Evolutionary conservation across 2,797 vertebrate species (phyloP).

Genomic region (Amblyopsis hoosieri): DNA sequence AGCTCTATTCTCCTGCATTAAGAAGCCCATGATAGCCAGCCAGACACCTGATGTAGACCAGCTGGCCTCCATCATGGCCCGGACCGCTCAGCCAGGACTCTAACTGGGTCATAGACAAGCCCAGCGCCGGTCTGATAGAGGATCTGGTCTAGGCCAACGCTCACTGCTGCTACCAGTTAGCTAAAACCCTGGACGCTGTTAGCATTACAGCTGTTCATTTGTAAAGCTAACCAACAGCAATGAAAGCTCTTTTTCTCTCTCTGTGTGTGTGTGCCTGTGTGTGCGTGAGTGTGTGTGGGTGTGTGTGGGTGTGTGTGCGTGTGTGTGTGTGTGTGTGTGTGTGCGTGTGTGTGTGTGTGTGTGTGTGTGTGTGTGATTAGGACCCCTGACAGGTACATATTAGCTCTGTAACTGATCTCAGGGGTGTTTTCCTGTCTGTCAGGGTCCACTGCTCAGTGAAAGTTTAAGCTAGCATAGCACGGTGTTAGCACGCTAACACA

Average conservation of each 20-base stretch:
- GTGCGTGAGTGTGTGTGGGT: conserved; percentile 18
- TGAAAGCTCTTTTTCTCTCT: conserved; percentile 39
- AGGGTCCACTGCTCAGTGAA: conserved; percentile 56
- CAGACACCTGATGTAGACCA: conserved; percentile 31
- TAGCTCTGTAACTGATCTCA: conserved; percentile 77
- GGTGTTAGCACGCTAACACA: conserved; percentile 8
- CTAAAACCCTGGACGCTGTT: conserved; percentile 25
- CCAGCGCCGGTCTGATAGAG: conserved; percentile 15
- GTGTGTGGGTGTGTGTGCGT: conserved; percentile 19
- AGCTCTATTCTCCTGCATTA: conserved; percentile 22
- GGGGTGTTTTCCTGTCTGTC: conserved; percentile 73
- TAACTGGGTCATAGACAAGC: conserved; percentile 32
- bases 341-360: conserved; percentile 10
- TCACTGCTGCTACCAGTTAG: conserved; percentile 41
- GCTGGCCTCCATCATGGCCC: conserved; percentile 29
- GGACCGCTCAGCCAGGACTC: conserved; percentile 13
- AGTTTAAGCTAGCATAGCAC: conserved; percentile 41
- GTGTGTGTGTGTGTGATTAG: conserved; percentile 45
- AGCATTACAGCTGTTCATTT: conserved; percentile 47
- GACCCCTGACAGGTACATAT: conserved; percentile 72
- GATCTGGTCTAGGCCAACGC: conserved; percentile 16
- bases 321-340: conserved; percentile 10
- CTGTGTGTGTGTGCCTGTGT: conserved; percentile 17
- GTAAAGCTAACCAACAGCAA: conserved; percentile 43
- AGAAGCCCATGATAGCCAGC: conserved; percentile 9